A percentile compares a stretch with the other conserved stretches of the same genome.
phyloP scores from a whole-genome alignment of 2,113 vertebrate genomes.

The Bubo scandiacus region DNA sequence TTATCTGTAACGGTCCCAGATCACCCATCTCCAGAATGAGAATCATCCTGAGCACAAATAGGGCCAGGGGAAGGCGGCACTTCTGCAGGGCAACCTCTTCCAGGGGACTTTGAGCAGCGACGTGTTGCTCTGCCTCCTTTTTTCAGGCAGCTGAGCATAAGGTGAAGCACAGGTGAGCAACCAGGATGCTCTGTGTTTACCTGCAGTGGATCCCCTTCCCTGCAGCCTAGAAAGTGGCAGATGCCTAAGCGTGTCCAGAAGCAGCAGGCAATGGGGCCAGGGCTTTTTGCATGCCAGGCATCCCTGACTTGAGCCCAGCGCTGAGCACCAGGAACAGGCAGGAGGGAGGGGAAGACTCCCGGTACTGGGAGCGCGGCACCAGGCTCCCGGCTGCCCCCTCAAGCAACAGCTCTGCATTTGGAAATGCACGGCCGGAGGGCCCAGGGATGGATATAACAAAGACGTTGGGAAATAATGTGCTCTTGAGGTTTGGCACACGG shows the following conservation, averaged over 20 bases:
- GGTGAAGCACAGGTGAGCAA: neutral
- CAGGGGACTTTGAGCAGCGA: accelerated
- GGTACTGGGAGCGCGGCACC: accelerated
- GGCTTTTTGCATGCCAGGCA: neutral
- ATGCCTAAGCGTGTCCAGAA: neutral
- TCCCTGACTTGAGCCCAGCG: neutral
- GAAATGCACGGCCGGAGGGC: neutral
- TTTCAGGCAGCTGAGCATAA: neutral
- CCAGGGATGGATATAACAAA: slow-evolving; percentile 23
- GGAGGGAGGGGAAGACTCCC: neutral
- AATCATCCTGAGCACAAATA: neutral
- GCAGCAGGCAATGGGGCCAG: accelerated
- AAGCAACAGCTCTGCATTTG: neutral
- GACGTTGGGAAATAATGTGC: slow-evolving; percentile 60
- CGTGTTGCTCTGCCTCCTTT: neutral
- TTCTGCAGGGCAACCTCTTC: neutral
- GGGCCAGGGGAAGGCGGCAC: neutral
- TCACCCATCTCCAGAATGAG: neutral
- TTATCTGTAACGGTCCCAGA: neutral
- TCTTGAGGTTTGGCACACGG: slow-evolving; percentile 65
- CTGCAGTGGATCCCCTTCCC: neutral
- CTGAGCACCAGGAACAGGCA: neutral
- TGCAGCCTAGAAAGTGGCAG: neutral
- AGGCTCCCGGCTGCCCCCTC: neutral
- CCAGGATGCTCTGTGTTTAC: neutral